Conservation (phyloP, 2,797 vertebrate genomes). For the Pseudochirops cupreus region DNA sequence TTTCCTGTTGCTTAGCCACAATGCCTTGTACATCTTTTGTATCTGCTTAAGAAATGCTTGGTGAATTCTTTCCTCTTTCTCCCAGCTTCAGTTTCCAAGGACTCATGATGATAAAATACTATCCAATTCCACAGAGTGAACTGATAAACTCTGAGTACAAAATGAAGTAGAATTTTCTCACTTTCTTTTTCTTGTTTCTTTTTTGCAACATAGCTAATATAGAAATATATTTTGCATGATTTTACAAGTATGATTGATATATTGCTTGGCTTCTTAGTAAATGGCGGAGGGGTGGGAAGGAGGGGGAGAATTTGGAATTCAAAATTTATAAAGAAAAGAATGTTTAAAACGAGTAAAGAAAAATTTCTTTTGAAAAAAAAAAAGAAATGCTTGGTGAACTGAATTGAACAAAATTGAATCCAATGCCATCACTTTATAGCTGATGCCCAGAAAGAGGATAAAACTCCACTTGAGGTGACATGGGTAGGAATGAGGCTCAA, state of each 20-base stretch:
- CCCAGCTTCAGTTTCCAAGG: background rate
- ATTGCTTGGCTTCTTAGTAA: background rate
- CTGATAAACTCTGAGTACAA: background rate
- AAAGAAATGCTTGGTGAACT: background rate
- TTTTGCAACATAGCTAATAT: background rate
- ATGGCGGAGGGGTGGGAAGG: background rate
- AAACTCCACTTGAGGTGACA: background rate
- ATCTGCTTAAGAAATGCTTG: background rate
- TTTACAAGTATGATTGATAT: background rate
- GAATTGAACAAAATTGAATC: background rate
- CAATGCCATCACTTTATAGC: background rate
- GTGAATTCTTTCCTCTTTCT: background rate
- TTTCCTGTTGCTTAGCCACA: background rate
- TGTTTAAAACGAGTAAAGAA: background rate
- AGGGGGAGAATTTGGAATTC: background rate
- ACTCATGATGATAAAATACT: background rate
- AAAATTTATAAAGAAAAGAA: background rate
- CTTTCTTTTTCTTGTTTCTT: background rate
- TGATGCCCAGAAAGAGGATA: background rate
- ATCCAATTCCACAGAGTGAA: background rate
- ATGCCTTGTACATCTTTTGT: background rate
- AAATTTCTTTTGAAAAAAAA: background rate
- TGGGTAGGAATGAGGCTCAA: background rate
- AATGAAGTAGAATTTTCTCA: background rate
- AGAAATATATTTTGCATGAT: background rate